Evolutionary conservation across 1,140 invertebrate species (phyloP).

Genomic region (Drosophila carrolli): DNA sequence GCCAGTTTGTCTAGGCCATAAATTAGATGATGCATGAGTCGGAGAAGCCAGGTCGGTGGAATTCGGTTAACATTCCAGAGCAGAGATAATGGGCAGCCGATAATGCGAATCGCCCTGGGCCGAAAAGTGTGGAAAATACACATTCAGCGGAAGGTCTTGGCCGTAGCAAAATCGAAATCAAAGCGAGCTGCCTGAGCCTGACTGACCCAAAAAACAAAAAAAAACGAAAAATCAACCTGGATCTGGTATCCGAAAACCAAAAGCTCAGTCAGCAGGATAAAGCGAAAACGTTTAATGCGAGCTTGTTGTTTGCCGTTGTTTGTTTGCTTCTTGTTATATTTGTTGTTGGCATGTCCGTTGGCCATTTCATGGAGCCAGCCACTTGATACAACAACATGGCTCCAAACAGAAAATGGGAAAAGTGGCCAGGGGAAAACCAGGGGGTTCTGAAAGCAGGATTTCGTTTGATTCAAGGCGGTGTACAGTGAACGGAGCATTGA

Average conservation of each 20-base stretch:
- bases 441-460: constrained; percentile 5
- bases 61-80: not conserved
- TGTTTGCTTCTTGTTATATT: constrained; percentile 16
- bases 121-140: not conserved
- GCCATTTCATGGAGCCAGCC: constrained; percentile 39
- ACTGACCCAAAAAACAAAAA: constrained; percentile 22
- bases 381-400: constrained; percentile 55
- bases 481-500: constrained; percentile 70
- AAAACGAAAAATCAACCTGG: constrained; percentile 25
- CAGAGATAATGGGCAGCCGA: constrained; percentile 33
- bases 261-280: constrained; percentile 75
- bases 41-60: not conserved
- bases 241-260: constrained; percentile 6
- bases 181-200: constrained; percentile 20
- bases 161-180: constrained; percentile 39
- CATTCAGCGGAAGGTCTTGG: constrained; percentile 18
- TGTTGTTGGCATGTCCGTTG: constrained; percentile 23
- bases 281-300: constrained; percentile 69
- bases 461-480: constrained; percentile 23
- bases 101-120: constrained; percentile 36
- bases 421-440: not conserved
- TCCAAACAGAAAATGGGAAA: constrained; percentile 1
- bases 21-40: constrained; percentile 51
- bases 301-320: constrained; percentile 19
- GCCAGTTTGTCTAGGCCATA: constrained; percentile 31